Base-by-base conservation (phyloP, 1,140 invertebrate species). In the Chrysopa pallens region DNA sequence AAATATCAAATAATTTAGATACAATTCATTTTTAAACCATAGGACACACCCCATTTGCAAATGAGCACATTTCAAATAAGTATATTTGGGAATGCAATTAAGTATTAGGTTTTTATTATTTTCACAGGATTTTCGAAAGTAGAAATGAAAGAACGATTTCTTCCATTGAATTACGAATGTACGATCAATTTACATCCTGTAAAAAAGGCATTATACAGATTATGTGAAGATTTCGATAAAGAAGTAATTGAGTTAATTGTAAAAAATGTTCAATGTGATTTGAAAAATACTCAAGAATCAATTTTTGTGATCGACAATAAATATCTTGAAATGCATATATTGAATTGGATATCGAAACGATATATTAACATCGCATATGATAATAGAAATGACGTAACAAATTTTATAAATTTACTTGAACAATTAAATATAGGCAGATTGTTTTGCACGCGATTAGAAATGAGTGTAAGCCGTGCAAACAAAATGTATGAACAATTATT, bases 311-410 rank as follows among this genome's bases (percentile, higher is more conserved):
- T 27, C 28, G 11, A 36, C 38, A 1, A 36, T 28, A 17, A 43
- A 9, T 52, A 47, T 42, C 43, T 57, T 27, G 55, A 57, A 41
- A 28, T 52, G 36, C 51, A 49, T 49, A 50, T 57, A 7, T 36
- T 57, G 6, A 27, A 53, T 39, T 55, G 47, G 49, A 50, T 54
- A 42, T 35, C 36, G n/a, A 40, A 27, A n/a, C 38, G 40, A 15
- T 51, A 47, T 27, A 44, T 51, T 31, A 45, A 40, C 5, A 23
- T 23, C 5, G 17, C 17, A 5, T 23, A 23, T 23, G 17, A 23
- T 23, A 23, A 23, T 29, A 27, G 17, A 9, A 31, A 48, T 12
- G 46, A 54, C 43, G 41, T 52, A 14, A 45, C 36, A 37, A 47
- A 50, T 29, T 37, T 55, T 27, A 43, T 40, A 40, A 29, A 27